Evolutionary conservation across 1,140 invertebrate genomes (phyloP).

Genomic region (Danaus plexippus): DNA sequence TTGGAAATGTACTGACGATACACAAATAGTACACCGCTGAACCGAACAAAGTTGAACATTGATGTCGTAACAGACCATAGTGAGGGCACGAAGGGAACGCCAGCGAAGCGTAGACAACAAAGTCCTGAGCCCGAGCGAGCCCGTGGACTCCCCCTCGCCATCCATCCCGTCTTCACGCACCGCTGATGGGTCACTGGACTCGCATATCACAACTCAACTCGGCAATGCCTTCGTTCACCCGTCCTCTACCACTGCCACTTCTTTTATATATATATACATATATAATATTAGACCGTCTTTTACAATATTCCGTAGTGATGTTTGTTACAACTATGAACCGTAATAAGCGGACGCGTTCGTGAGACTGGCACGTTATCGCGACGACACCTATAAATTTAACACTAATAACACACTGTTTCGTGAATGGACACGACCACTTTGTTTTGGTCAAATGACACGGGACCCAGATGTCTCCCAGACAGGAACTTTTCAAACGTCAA

Average conservation of each 20-base stretch:
- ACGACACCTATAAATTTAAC: conserved; percentile 40
- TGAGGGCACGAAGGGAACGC: conserved; percentile 46
- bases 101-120: conserved; percentile 57
- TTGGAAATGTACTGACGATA: too few relatives aligned
- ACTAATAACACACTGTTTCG: conserved; percentile 21
- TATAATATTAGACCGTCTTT: conserved; percentile 4
- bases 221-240: conserved; percentile 8
- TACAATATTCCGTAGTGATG: too few relatives aligned
- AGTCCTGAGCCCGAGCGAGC: conserved; percentile 49
- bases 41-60: background rate
- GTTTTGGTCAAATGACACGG: conserved; percentile 59
- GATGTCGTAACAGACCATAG: conserved; percentile 41
- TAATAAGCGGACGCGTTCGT: conserved; percentile 60
- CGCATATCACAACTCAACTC: conserved; percentile 25
- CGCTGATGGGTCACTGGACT: conserved; percentile 61
- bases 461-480: conserved; percentile 38
- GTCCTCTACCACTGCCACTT: conserved; percentile 3
- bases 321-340: conserved; percentile 38
- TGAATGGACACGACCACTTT: conserved; percentile 47
- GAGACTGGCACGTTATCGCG: conserved; percentile 63
- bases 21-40: background rate
- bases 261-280: conserved; percentile 3
- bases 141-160: conserved; percentile 56
- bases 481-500: conserved; percentile 36
- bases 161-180: conserved; percentile 63